Percentiles rank a stretch among this genome's conserved stretches.
These are phyloP conservation scores for Vesta saturnalis DNA, from an alignment of 2,888 invertebrate genomes.

Conservation along the genomic window DNA sequence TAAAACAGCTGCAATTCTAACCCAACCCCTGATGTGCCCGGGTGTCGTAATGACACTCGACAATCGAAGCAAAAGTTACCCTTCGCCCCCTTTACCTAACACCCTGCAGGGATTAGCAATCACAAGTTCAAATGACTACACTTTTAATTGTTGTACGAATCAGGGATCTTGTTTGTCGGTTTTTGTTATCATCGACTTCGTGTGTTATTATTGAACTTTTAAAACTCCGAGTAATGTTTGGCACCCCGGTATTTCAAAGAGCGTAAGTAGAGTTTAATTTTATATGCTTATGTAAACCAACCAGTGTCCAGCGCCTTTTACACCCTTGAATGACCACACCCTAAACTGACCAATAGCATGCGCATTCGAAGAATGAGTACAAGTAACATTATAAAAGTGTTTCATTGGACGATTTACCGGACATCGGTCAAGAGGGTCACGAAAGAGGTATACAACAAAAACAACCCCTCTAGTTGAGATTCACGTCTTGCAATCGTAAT, in stretches of 20 bases:
- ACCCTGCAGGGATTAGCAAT: slow-evolving; percentile 57
- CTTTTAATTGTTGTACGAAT: slow-evolving; percentile 47
- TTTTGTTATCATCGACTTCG: slow-evolving; percentile 6
- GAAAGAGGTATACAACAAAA: slow-evolving; percentile 1
- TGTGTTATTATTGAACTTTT: background rate
- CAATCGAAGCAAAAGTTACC: slow-evolving; percentile 48
- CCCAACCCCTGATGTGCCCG: slow-evolving; percentile 56
- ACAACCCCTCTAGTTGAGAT: background rate
- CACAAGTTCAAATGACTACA: slow-evolving; percentile 44
- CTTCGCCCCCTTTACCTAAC: slow-evolving; percentile 53
- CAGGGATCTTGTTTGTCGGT: slow-evolving; percentile 49
- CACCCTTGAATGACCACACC: slow-evolving; percentile 60
- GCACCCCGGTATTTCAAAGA: background rate
- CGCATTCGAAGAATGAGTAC: slow-evolving; percentile 46
- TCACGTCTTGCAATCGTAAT: background rate
- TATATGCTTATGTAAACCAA: slow-evolving; percentile 48
- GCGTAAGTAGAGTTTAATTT: background rate
- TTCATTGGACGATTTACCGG: slow-evolving; percentile 29
- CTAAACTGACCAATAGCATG: slow-evolving; percentile 57
- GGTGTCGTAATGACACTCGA: slow-evolving; percentile 61
- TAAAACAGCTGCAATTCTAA: slow-evolving; percentile 53
- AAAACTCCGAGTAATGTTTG: background rate
- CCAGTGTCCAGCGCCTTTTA: slow-evolving; percentile 50
- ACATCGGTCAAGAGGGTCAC: slow-evolving; percentile 34
- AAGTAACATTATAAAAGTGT: slow-evolving; percentile 26